Evolutionary conservation across 2,888 invertebrate genomes (phyloP), one percentile per base, ranked within the genome.

Genomic region (Melanargia galathea): DNA sequence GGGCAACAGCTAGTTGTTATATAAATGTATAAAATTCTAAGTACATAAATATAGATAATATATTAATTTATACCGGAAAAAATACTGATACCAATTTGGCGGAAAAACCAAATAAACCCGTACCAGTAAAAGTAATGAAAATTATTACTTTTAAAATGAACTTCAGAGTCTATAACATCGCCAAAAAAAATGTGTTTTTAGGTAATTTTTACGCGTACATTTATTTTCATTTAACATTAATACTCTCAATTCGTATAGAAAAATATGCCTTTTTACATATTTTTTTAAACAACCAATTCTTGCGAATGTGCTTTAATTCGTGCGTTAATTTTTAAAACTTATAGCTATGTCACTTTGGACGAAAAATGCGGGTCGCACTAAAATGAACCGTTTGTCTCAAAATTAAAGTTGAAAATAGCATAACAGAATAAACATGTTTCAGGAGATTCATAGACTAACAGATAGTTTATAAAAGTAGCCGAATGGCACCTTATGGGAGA

Each of bases 401-500:
- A 13, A 1, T 26, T 13, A 22, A n/a, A n/a, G n/a, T 24, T 5
- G 20, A 13, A 26, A 48, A 26, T 22, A n/a, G 20, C 48, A n/a
- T 48, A n/a, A 26, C 7, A 6, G 8, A 49, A 49, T 38, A 54
- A n/a, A 13, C n/a, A 55, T 55, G 54, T 16, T 8, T 16, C n/a
- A 55, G 24, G 52, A 57, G 45, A 55, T 40, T 52, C 54, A 59
- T 33, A 56, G 48, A 55, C 26, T 60, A 52, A 59, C 30, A 56
- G 58, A 65, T 35, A 30, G 20, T 26, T 30, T 66, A 63, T 48
- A 60, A 54, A 51, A 62, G 74, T 68, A 75, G 78, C 81, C 81
- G 60, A 73, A 74, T 84, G 82, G 82, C 82, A 84, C 83, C 65
- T 73, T 38, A 62, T 71, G 82, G 82, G 82, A 84, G 80, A 81